These are phyloP conservation scores for Scleropages formosus DNA, from an alignment of 2,797 vertebrate genomes.

Conservation along the genomic window DNA sequence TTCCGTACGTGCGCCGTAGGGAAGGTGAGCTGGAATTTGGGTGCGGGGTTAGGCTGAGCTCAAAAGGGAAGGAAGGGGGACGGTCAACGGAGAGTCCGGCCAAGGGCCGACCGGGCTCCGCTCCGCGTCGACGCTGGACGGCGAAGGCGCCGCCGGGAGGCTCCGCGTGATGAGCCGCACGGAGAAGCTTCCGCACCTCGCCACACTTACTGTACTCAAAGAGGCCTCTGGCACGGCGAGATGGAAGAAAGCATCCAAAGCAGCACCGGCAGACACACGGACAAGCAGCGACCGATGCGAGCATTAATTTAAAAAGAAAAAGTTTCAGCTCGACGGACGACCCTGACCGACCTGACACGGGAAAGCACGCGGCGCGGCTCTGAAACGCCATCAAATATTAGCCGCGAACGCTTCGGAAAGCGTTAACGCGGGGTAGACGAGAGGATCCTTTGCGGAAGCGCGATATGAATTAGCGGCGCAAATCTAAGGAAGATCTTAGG, in stretches of 20 bases:
- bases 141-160: background rate
- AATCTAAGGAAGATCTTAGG: too few relatives aligned
- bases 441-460: too few relatives aligned
- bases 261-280: conserved; percentile 6
- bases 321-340: background rate
- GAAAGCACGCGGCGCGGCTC: background rate
- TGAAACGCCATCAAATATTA: background rate
- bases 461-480: too few relatives aligned
- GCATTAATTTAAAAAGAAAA: background rate
- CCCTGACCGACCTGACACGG: background rate
- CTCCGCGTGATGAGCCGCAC: background rate
- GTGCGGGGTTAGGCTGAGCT: background rate
- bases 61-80: background rate
- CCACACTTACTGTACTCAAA: conserved; percentile 19
- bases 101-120: background rate
- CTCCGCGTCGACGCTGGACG: background rate
- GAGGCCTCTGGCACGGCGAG: conserved; percentile 19
- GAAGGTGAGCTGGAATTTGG: background rate
- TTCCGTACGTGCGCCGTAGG: background rate
- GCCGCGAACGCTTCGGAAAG: too few relatives aligned
- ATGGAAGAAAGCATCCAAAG: conserved; percentile 25
- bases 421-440: too few relatives aligned
- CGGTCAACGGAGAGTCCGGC: background rate
- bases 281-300: background rate
- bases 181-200: background rate